These are phyloP conservation scores for Eurosta solidaginis DNA, from an alignment of 1,140 invertebrate species.

Conservation along the genomic window DNA sequence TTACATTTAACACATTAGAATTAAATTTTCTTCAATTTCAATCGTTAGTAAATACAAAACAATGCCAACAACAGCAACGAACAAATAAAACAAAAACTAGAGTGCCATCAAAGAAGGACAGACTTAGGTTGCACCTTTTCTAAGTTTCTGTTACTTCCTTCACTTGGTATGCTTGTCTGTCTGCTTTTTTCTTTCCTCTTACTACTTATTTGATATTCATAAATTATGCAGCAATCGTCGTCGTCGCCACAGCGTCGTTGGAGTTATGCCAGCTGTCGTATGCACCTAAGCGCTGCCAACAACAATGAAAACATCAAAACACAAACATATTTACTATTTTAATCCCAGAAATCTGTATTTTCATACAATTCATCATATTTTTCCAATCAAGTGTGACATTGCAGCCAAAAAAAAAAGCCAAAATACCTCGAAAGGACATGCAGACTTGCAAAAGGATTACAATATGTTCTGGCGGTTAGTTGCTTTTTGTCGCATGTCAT, in stretches of 20 bases:
- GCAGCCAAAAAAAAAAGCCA: background rate
- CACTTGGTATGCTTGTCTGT: background rate
- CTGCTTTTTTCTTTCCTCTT: background rate
- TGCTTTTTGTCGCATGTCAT: background rate
- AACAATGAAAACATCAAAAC: background rate
- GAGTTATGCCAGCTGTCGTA: conserved; percentile 18
- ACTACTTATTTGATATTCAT: background rate
- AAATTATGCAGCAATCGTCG: background rate
- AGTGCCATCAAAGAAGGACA: background rate
- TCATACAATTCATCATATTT: conserved; percentile 7
- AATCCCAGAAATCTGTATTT: conserved; percentile 12
- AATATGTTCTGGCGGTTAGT: background rate
- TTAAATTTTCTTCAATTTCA: background rate
- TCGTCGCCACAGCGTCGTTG: too few relatives aligned
- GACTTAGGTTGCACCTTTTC: conserved; percentile 2
- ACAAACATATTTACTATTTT: background rate
- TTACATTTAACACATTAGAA: background rate
- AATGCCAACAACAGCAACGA: background rate
- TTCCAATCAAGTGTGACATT: background rate
- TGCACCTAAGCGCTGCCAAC: background rate
- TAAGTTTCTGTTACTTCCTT: background rate
- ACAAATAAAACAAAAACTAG: background rate
- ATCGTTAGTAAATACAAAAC: background rate
- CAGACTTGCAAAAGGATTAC: conserved; percentile 8
- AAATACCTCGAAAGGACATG: background rate